phyloP scores from a whole-genome alignment of 2,888 invertebrate species.

The Sialis fuliginosa region DNA sequence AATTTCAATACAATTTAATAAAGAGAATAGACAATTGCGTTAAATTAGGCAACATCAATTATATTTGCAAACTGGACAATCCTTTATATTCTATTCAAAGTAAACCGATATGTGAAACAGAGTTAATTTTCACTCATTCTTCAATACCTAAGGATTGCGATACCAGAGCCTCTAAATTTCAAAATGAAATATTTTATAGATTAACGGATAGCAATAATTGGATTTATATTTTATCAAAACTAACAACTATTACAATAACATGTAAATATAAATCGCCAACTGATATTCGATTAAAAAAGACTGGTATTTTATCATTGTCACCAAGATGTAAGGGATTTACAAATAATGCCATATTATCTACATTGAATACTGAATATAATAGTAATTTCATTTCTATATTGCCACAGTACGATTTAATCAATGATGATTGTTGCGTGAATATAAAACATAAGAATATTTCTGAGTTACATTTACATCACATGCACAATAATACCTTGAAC shows the following conservation, averaged over 20 bases:
- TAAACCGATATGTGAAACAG: slow-evolving; percentile 11
- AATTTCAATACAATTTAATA: slow-evolving; percentile 8
- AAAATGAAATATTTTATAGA: slow-evolving; percentile 9
- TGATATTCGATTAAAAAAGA: background rate
- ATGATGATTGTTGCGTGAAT: slow-evolving; percentile 9
- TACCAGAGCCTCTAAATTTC: slow-evolving; percentile 6
- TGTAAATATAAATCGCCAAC: background rate
- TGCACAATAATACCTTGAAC: slow-evolving; percentile 6
- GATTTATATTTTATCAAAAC: slow-evolving; percentile 6
- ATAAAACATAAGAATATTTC: slow-evolving; percentile 6
- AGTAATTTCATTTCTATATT: slow-evolving; percentile 6
- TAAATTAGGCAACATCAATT: slow-evolving; percentile 5
- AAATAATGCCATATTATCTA: slow-evolving; percentile 2
- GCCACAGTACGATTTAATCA: slow-evolving; percentile 5
- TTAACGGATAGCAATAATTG: slow-evolving; percentile 7
- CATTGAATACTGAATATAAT: slow-evolving; percentile 2
- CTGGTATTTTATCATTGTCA: background rate
- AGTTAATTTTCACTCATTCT: slow-evolving; percentile 9
- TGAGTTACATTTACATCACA: slow-evolving; percentile 8
- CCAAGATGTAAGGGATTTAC: slow-evolving; percentile 9
- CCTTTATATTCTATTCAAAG: slow-evolving; percentile 10
- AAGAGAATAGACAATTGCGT: slow-evolving; percentile 9
- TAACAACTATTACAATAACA: background rate
- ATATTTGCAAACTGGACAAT: slow-evolving; percentile 5
- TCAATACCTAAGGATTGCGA: slow-evolving; percentile 9